Evolutionary conservation across 2,797 vertebrate genomes (phyloP).

Genomic region (Pipistrellus pygmaeus): DNA sequence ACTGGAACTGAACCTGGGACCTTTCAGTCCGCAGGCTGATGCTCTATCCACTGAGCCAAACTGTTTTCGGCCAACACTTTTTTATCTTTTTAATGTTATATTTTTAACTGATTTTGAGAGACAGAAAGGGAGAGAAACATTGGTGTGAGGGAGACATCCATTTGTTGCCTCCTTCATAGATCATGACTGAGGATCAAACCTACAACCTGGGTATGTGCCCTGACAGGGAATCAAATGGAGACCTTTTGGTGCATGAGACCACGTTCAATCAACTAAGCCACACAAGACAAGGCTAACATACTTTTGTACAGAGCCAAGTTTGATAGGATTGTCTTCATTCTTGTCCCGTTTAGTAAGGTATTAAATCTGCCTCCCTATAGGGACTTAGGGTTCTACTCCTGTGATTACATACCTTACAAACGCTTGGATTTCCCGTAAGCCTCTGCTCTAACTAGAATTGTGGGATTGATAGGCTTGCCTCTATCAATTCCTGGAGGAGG

Average conservation of each 20-base stretch:
- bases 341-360: constrained; percentile 4
- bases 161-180: neutral
- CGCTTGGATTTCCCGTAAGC: constrained; percentile 26
- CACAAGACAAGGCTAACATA: neutral
- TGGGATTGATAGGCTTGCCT: neutral
- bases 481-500: constrained; percentile 3
- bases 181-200: neutral
- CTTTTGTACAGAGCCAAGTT: neutral
- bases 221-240: neutral
- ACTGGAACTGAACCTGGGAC: too few relatives aligned
- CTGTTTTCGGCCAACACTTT: neutral
- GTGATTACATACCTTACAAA: neutral
- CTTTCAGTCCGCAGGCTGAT: too few relatives aligned
- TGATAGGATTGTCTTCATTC: neutral
- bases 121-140: neutral
- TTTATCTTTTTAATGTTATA: neutral
- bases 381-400: neutral
- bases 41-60: too few relatives aligned
- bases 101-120: neutral
- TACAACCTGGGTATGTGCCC: neutral
- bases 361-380: constrained; percentile 24
- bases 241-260: neutral
- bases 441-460: neutral
- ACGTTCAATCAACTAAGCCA: neutral
- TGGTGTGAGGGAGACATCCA: neutral